These are phyloP conservation scores for Parazoanthus swiftii DNA, from an alignment of 92 coral and sea anemone species.

Conservation along the genomic window DNA sequence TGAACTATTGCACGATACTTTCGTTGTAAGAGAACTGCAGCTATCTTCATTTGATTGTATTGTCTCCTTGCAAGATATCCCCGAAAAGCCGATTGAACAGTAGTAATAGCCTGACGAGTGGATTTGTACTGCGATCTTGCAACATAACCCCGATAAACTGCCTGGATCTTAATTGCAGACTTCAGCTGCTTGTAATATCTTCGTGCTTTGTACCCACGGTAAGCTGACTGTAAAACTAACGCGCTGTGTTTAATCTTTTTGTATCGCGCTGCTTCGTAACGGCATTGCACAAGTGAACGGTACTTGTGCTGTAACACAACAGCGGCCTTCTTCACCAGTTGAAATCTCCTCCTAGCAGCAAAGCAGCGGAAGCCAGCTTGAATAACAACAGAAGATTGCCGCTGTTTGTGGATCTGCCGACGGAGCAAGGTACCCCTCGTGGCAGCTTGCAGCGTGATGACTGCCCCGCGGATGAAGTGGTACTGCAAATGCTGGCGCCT, in stretches of 20 bases:
- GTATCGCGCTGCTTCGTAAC: constrained; percentile 51
- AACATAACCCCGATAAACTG: constrained; percentile 61
- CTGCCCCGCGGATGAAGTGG: constrained; percentile 46
- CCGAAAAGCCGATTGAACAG: constrained; percentile 63
- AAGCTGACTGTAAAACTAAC: constrained; percentile 48
- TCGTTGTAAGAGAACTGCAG: constrained; percentile 49
- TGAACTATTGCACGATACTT: constrained; percentile 46
- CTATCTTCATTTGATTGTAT: constrained; percentile 50
- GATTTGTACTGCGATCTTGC: constrained; percentile 54
- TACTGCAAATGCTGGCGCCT: constrained; percentile 34
- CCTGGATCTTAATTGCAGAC: constrained; percentile 64
- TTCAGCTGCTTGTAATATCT: constrained; percentile 36
- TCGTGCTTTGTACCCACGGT: constrained; percentile 55
- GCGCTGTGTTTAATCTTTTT: constrained; percentile 38
- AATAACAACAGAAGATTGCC: constrained; percentile 52
- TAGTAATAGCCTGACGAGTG: constrained; percentile 46
- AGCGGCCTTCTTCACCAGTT: constrained; percentile 33
- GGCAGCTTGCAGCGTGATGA: constrained; percentile 60
- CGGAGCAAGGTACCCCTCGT: constrained; percentile 47
- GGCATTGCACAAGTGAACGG: constrained; percentile 62
- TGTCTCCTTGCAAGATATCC: constrained; percentile 44
- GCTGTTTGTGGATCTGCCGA: constrained; percentile 29
- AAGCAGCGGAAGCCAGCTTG: constrained; percentile 61
- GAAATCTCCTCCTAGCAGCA: constrained; percentile 39
- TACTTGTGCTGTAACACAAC: constrained; percentile 58